Conservation (phyloP, 1,140 invertebrate species). For the Drosophila baimaii region DNA sequence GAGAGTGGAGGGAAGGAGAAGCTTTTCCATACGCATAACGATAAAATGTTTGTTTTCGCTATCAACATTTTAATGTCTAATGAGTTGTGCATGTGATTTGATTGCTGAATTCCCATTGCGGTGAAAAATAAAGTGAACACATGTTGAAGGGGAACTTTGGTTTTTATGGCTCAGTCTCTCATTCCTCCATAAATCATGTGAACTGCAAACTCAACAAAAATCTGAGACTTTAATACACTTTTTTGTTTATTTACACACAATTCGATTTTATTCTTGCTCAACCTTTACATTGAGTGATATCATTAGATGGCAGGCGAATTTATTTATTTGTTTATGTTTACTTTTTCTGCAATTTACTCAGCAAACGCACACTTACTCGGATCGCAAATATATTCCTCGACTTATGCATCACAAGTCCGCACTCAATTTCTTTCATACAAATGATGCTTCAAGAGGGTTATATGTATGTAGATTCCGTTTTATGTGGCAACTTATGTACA, state of each 20-base stretch:
- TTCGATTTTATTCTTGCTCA: constrained; percentile 33
- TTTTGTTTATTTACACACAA: constrained; percentile 27
- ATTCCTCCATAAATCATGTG: constrained; percentile 4
- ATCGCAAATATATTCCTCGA: constrained; percentile 11
- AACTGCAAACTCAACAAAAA: constrained; percentile 16
- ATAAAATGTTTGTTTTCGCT: constrained; percentile 36
- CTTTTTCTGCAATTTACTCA: constrained; percentile 19
- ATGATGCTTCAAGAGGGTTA: constrained; percentile 26
- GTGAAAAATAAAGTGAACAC: neutral
- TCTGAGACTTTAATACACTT: constrained; percentile 11
- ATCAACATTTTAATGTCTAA: constrained; percentile 44
- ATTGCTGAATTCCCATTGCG: constrained; percentile 15
- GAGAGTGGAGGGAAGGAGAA: neutral
- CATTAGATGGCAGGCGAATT: constrained; percentile 31
- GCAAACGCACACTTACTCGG: constrained; percentile 17
- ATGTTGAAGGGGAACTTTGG: constrained; percentile 4
- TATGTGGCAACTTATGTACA: constrained; percentile 34
- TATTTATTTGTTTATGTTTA: constrained; percentile 39
- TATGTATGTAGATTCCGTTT: constrained; percentile 47
- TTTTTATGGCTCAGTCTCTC: neutral
- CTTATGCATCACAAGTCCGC: constrained; percentile 39
- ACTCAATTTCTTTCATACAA: constrained; percentile 37
- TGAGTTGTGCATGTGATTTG: constrained; percentile 52
- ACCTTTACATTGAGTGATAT: constrained; percentile 34
- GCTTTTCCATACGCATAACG: constrained; percentile 17